Conservation (phyloP, 2,113 vertebrate genomes). For the Machaerirhynchus nigripectus region DNA sequence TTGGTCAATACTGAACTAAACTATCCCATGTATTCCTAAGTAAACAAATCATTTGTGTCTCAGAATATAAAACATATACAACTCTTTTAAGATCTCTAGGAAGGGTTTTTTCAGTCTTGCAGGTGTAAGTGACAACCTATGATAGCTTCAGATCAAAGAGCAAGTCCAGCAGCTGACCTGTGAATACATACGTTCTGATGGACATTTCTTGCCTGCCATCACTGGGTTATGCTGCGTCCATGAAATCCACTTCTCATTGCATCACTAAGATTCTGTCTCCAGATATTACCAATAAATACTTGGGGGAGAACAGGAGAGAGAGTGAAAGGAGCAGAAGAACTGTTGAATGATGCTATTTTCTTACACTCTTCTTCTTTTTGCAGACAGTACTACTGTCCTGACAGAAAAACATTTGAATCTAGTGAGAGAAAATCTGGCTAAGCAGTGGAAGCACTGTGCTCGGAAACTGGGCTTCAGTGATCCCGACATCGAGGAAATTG, state of each 20-base stretch:
- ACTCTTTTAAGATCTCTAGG: background rate
- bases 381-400: slow-evolving; percentile 58
- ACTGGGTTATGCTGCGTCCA: background rate
- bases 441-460: slow-evolving; percentile 85
- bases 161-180: background rate
- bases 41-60: background rate
- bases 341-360: background rate
- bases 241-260: background rate
- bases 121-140: background rate
- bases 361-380: slow-evolving; percentile 20
- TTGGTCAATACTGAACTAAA: background rate
- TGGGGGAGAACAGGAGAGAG: background rate
- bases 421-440: slow-evolving; percentile 83
- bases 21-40: background rate
- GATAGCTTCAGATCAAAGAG: background rate
- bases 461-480: slow-evolving; percentile 81
- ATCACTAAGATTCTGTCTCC: background rate
- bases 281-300: background rate
- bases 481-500: slow-evolving; percentile 88
- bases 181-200: background rate
- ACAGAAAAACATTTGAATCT: slow-evolving; percentile 82
- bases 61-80: background rate
- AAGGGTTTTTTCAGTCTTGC: background rate
- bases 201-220: background rate
- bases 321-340: background rate